Conservation (phyloP, 2,113 vertebrate species). For the Octodon degus region DNA sequence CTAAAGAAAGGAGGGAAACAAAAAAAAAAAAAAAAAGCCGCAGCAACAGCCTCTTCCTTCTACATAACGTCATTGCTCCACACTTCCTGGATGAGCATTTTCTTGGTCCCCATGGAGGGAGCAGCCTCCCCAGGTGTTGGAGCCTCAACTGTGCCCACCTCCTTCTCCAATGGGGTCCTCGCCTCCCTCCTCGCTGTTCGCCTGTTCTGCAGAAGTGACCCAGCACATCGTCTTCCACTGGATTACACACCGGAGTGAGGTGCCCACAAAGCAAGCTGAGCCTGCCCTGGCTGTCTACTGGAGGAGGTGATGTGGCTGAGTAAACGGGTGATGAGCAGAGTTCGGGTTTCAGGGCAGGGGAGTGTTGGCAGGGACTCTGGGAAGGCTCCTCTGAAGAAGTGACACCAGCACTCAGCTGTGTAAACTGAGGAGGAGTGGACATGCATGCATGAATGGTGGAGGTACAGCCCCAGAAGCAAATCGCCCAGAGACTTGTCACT, state of each 20-base stretch:
- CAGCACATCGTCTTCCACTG: background rate
- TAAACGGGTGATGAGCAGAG: background rate
- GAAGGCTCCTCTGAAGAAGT: background rate
- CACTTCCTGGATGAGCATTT: background rate
- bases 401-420: background rate
- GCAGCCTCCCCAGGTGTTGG: too few species aligned
- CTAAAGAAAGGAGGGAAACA: background rate
- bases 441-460: background rate
- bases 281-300: background rate
- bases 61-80: background rate
- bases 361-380: background rate
- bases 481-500: background rate
- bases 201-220: conserved; percentile 1
- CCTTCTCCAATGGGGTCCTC: background rate
- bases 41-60: background rate
- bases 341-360: background rate
- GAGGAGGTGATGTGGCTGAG: background rate
- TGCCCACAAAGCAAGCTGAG: background rate
- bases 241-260: background rate
- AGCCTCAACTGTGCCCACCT: background rate
- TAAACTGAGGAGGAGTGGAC: background rate
- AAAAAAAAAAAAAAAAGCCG: background rate
- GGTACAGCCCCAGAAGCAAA: background rate
- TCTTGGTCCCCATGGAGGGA: background rate
- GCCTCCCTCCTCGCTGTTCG: background rate